Evolutionary conservation across 2,888 invertebrate species (phyloP).

Genomic region (Lydus trimaculatus): DNA sequence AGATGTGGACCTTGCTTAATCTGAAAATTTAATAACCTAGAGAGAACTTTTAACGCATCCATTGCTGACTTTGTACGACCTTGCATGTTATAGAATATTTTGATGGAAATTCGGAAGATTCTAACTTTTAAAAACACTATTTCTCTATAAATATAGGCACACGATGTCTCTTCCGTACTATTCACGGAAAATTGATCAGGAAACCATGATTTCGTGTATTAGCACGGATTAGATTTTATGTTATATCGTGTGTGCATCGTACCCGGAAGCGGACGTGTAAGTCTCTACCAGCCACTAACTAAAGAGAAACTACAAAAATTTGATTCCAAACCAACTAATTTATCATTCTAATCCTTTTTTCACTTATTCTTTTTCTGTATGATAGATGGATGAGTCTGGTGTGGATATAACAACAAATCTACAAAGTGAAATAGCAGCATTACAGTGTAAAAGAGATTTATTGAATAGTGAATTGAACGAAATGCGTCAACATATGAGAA

Average conservation of each 20-base stretch:
- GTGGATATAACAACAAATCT: conserved; percentile 76
- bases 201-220: neutral
- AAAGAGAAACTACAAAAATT: neutral
- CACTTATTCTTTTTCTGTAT: conserved; percentile 14
- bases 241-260: neutral
- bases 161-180: conserved; percentile 1
- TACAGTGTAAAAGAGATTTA: conserved; percentile 85
- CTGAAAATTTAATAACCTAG: no score
- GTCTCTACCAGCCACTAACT: neutral
- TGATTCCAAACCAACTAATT: neutral
- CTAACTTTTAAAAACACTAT: neutral
- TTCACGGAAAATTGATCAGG: conserved; percentile 3
- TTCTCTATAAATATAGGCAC: neutral
- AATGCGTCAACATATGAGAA: conserved; percentile 72
- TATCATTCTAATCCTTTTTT: neutral
- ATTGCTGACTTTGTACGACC: no score
- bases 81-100: no score
- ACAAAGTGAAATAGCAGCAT: conserved; percentile 82
- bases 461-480: conserved; percentile 74
- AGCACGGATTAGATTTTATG: neutral
- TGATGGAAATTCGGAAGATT: no score
- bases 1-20: no score
- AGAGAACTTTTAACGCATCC: no score
- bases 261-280: neutral
- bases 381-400: conserved; percentile 66